Conservation (phyloP, 2,113 vertebrate genomes). For the Circaetus gallicus region DNA sequence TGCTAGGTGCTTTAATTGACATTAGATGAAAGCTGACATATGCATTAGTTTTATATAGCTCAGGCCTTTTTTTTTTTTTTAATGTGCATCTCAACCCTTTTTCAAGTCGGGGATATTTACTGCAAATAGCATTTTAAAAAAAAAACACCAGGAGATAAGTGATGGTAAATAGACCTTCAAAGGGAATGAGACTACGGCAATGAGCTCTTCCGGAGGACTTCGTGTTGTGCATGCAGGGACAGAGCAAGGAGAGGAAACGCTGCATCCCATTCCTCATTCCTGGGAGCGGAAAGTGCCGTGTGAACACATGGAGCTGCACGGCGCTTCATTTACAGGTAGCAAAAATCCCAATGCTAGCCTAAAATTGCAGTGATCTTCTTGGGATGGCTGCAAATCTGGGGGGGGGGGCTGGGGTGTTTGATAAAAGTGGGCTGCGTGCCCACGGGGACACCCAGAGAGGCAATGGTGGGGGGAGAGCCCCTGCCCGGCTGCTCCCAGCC, state of each 20-base stretch:
- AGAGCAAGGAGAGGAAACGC: neutral
- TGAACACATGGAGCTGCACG: fast-evolving
- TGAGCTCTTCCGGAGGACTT: neutral
- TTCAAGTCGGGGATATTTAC: neutral
- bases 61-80: neutral
- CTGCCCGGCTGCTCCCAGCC: neutral
- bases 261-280: neutral
- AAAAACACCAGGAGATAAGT: neutral
- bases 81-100: neutral
- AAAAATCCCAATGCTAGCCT: neutral
- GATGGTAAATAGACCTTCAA: neutral
- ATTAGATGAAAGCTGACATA: slow-evolving; percentile 4
- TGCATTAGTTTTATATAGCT: neutral
- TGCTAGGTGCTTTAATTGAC: neutral
- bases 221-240: neutral
- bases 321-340: neutral
- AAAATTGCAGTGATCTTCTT: fast-evolving
- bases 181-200: neutral
- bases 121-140: neutral
- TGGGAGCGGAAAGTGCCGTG: neutral
- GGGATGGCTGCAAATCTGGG: neutral
- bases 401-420: neutral
- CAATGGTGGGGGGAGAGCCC: too few species aligned
- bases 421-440: neutral
- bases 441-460: neutral